A percentile compares a stretch with the other conserved stretches of the same genome.
phyloP scores from a whole-genome alignment of 1,140 invertebrate genomes.

The Rhysida immarginata region DNA sequence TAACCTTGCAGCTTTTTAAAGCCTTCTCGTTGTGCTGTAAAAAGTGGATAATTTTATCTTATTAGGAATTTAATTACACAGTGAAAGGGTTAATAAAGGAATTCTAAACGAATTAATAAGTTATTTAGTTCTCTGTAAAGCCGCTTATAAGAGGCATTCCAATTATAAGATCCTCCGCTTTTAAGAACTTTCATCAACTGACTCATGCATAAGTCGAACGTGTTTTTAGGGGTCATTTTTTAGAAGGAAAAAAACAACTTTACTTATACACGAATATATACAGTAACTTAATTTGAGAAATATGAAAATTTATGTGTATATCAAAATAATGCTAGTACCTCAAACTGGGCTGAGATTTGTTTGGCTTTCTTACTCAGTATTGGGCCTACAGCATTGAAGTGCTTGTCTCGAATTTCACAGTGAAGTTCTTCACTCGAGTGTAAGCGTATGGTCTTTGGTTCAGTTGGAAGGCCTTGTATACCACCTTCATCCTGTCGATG shows the following conservation, averaged over 20 bases:
- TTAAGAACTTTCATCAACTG: too few relatives aligned
- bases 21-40: too few relatives aligned
- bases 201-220: too few relatives aligned
- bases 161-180: too few relatives aligned
- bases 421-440: conserved; percentile 83
- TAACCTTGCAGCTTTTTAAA: too few relatives aligned
- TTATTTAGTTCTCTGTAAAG: too few relatives aligned
- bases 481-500: conserved; percentile 44
- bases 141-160: too few relatives aligned
- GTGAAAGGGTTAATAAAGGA: too few relatives aligned
- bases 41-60: too few relatives aligned
- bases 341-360: conserved; percentile 63
- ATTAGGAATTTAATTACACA: too few relatives aligned
- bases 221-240: too few relatives aligned
- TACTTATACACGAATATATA: background rate
- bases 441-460: conserved; percentile 67
- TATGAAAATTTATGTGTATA: conserved; percentile 5
- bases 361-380: conserved; percentile 74
- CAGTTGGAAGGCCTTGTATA: conserved; percentile 40
- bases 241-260: background rate
- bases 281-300: background rate
- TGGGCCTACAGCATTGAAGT: conserved; percentile 79
- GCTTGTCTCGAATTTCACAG: conserved; percentile 78
- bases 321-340: conserved; percentile 30
- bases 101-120: too few relatives aligned